Conservation (phyloP, 2,888 invertebrate genomes). For the Alviniconcha strummeri region DNA sequence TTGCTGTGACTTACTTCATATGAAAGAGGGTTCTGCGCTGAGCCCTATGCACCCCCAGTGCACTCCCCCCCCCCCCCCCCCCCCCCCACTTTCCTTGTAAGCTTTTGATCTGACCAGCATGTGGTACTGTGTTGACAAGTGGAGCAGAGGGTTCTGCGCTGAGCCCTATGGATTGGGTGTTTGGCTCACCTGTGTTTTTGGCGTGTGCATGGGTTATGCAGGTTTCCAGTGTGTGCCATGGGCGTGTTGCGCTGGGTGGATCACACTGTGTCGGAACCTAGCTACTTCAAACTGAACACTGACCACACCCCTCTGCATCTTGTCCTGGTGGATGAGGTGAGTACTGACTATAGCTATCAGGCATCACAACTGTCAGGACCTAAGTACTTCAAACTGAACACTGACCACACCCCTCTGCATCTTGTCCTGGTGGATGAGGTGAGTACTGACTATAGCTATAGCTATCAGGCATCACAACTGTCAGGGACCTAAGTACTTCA, state of each 20-base stretch:
- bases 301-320: slow-evolving; percentile 97
- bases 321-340: slow-evolving; percentile 90
- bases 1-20: no score
- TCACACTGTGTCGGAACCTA: slow-evolving; percentile 94
- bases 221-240: slow-evolving; percentile 95
- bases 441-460: slow-evolving; percentile 23
- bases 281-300: slow-evolving; percentile 95
- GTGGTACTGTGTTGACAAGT: no score
- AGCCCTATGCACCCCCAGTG: no score
- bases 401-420: slow-evolving; percentile 97
- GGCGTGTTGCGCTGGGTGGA: slow-evolving; percentile 96
- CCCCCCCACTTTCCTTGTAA: no score
- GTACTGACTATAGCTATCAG: not conserved
- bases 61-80: no score
- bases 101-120: no score
- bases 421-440: slow-evolving; percentile 93
- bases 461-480: slow-evolving; percentile 69
- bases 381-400: slow-evolving; percentile 95
- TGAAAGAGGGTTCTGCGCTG: no score
- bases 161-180: no score
- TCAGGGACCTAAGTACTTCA: slow-evolving; percentile 97
- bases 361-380: slow-evolving; percentile 83
- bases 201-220: slow-evolving; percentile 65
- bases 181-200: no score
- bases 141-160: no score